These are phyloP conservation scores for Machimus rusticus DNA, from an alignment of 2,888 invertebrate genomes.

Conservation along the genomic window DNA sequence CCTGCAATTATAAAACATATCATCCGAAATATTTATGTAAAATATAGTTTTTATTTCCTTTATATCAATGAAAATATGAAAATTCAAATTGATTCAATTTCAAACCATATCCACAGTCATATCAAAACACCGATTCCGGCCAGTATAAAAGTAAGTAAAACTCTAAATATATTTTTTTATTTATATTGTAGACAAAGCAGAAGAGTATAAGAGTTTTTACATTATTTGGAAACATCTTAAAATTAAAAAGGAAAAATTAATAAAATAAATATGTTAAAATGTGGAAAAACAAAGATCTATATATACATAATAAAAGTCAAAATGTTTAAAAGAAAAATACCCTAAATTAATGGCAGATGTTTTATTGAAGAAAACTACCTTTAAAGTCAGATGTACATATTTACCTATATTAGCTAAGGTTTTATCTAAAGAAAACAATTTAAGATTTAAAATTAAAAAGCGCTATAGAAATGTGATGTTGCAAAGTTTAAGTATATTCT, in stretches of 20 bases:
- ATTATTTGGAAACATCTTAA: conserved; percentile 10
- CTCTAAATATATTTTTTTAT: conserved; percentile 37
- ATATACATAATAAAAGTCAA: background rate
- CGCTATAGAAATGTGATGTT: conserved; percentile 41
- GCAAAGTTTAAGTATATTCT: conserved; percentile 4
- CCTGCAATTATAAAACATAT: background rate
- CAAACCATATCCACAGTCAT: background rate
- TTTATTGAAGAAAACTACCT: background rate
- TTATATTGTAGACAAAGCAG: conserved; percentile 25
- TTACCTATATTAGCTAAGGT: background rate
- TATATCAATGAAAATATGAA: no score
- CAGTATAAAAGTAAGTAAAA: background rate
- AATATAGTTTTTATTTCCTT: background rate
- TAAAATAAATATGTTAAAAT: background rate
- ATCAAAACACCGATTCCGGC: background rate
- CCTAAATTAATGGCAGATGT: background rate
- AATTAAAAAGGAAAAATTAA: background rate
- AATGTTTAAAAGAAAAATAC: background rate
- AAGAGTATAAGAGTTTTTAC: conserved; percentile 1
- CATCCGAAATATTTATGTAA: background rate
- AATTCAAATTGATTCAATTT: background rate
- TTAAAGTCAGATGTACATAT: background rate
- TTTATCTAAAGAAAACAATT: background rate
- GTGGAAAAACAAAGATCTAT: background rate
- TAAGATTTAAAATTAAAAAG: background rate